These are phyloP conservation scores for Prosapia bicincta DNA, from an alignment of 2,888 invertebrate genomes.

Conservation along the genomic window DNA sequence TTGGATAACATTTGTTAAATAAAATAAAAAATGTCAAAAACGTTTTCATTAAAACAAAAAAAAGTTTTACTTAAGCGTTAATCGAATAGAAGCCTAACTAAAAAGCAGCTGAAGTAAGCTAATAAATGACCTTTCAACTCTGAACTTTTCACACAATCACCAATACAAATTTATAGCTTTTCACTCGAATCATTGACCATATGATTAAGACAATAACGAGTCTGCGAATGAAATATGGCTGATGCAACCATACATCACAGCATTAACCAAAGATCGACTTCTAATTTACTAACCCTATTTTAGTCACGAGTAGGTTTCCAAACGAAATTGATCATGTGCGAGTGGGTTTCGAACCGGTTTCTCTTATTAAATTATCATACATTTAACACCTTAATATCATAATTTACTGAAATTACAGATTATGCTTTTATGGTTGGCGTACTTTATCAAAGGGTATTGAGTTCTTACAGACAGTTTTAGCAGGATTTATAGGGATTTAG, in stretches of 20 bases:
- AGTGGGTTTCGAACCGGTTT: not conserved
- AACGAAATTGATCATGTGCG: not conserved
- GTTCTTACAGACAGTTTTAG: not conserved
- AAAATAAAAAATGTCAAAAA: too few species aligned
- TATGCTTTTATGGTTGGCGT: not conserved
- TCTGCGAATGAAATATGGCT: not conserved
- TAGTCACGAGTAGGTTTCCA: not conserved
- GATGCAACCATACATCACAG: not conserved
- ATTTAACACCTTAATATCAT: conserved; percentile 25
- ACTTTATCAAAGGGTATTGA: not conserved
- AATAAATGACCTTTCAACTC: too few species aligned
- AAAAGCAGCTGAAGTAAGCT: too few species aligned
- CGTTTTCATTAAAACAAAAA: too few species aligned
- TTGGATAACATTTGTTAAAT: too few species aligned
- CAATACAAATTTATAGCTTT: not conserved
- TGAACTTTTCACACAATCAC: too few species aligned
- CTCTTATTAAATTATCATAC: conserved; percentile 27
- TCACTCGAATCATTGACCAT: not conserved
- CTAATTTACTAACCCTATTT: not conserved
- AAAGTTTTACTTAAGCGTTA: too few species aligned
- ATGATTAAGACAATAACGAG: not conserved
- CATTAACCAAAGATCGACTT: not conserved
- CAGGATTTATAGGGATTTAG: not conserved
- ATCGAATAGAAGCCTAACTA: too few species aligned
- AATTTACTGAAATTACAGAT: conserved; percentile 28